Conservation (phyloP, 2,797 vertebrate species). For the Phalloptychus januarius region DNA sequence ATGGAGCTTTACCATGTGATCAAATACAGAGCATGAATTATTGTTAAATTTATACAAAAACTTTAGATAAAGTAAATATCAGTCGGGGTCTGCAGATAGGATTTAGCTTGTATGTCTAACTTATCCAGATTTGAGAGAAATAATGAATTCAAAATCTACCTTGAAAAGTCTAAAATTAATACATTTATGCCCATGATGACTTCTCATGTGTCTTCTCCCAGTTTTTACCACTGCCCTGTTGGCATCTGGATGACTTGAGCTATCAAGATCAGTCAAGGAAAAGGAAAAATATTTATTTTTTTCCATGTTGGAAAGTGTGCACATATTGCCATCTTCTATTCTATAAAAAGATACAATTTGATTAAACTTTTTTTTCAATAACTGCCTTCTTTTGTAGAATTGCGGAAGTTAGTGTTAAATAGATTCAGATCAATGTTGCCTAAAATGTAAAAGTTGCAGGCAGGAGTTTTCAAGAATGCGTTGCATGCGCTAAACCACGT, state of each 20-base stretch:
- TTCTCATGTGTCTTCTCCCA: neutral
- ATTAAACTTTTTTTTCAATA: neutral
- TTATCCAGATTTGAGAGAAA: neutral
- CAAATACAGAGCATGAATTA: neutral
- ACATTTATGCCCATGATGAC: neutral
- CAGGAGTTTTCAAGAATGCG: neutral
- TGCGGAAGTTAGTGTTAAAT: neutral
- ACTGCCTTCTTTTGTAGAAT: neutral
- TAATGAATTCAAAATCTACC: neutral
- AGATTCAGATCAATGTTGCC: neutral
- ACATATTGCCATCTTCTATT: neutral
- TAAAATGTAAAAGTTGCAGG: neutral
- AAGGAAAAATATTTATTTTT: neutral
- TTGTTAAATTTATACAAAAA: neutral
- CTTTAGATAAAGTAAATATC: neutral
- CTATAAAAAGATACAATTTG: neutral
- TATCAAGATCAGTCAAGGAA: neutral
- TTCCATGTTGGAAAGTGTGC: neutral
- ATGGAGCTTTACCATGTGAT: neutral
- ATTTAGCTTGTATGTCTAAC: neutral
- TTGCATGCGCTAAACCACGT: neutral
- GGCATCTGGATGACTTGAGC: neutral
- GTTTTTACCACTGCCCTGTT: neutral
- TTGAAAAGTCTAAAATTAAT: neutral
- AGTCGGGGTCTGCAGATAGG: too few species aligned